Conservation (phyloP, 2,113 vertebrate species). For the Elgaria multicarinata region DNA sequence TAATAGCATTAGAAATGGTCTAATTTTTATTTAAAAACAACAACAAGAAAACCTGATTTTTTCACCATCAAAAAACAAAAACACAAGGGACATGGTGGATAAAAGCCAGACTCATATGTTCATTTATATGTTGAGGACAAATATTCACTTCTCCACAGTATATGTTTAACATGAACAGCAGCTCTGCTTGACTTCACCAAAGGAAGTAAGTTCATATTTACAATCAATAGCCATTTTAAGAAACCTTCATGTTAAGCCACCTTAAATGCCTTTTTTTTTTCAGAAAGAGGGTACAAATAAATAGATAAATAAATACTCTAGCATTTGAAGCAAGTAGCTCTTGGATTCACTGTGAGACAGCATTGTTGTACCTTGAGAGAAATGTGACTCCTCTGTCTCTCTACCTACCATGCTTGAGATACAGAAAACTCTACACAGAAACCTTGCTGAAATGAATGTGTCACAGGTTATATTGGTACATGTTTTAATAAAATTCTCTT, state of each 20-base stretch:
- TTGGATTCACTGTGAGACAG: neutral
- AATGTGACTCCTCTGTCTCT: constrained; percentile 2
- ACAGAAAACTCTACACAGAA: constrained; percentile 26
- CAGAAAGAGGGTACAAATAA: too few relatives aligned
- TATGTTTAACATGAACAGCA: neutral
- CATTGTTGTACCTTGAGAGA: constrained; percentile 6
- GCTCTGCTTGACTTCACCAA: neutral
- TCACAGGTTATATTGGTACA: constrained; percentile 44
- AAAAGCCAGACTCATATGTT: neutral
- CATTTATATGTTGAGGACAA: neutral
- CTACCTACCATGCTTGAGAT: constrained; percentile 5
- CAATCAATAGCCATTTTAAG: neutral
- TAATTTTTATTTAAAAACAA: neutral
- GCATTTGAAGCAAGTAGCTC: constrained; percentile 4
- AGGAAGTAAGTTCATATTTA: constrained; percentile 10
- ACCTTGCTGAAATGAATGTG: constrained; percentile 54
- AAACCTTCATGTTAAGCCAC: constrained; percentile 10
- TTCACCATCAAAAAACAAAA: rapidly evolving
- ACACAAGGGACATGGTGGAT: neutral
- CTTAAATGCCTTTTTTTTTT: too few relatives aligned
- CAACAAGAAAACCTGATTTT: neutral
- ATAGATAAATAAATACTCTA: neutral
- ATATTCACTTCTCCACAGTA: constrained; percentile 1
- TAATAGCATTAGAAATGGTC: neutral
- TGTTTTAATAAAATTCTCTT: constrained; percentile 75